A percentile compares a stretch with the other conserved stretches of the same genome.
Evolutionary conservation across 1,140 invertebrate genomes (phyloP).

Genomic region (Philopotamus ludificatus): DNA sequence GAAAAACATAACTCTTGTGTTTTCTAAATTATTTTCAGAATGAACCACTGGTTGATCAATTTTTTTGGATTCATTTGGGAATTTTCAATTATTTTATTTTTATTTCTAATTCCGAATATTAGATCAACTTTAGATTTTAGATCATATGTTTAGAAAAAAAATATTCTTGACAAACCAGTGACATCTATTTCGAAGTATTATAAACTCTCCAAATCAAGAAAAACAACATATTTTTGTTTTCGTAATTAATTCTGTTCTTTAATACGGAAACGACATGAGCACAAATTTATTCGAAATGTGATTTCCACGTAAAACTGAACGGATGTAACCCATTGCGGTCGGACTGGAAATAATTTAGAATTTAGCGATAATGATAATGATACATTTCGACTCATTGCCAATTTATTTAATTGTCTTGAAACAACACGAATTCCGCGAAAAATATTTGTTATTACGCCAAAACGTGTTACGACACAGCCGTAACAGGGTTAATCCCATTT

Average conservation of each 20-base stretch:
- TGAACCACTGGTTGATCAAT: no score
- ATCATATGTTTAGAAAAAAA: no score
- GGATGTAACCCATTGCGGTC: neutral
- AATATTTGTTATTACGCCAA: neutral
- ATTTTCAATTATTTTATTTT: no score
- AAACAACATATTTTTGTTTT: neutral
- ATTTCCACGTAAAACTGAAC: neutral
- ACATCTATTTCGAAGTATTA: no score
- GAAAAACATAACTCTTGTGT: no score
- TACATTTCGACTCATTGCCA: neutral
- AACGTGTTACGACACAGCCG: neutral
- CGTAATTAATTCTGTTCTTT: neutral
- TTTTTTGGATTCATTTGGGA: no score
- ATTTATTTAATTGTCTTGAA: neutral
- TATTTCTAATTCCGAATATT: no score
- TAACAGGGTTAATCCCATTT: no score
- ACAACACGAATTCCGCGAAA: neutral
- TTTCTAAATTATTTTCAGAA: no score
- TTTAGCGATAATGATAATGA: neutral
- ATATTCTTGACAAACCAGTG: no score
- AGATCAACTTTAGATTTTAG: no score
- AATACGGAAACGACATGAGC: neutral
- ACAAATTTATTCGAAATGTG: neutral
- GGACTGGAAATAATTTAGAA: neutral
- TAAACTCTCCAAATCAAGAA: neutral